A percentile compares a stretch with the other conserved stretches of the same genome.
Conservation (phyloP, 2,113 vertebrate species). For the Lagopus leucura region DNA sequence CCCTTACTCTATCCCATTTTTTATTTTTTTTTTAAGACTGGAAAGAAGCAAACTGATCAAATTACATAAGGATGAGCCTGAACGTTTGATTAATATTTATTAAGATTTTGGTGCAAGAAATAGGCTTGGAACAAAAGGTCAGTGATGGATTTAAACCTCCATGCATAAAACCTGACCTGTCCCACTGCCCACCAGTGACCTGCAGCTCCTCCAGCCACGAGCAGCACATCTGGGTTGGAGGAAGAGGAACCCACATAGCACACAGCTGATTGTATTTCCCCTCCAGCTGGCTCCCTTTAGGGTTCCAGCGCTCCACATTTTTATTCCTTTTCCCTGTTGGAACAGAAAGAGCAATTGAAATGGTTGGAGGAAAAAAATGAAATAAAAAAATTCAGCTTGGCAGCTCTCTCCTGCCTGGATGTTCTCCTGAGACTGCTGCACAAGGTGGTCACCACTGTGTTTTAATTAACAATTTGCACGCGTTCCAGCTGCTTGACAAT, state of each 20-base stretch:
- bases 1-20: neutral
- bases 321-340: neutral
- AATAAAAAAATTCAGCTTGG: neutral
- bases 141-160: slow-evolving; percentile 55
- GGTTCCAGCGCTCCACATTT: neutral
- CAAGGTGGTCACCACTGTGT: neutral
- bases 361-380: neutral
- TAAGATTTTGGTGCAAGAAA: slow-evolving; percentile 61
- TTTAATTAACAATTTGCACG: neutral
- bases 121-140: slow-evolving; percentile 31
- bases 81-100: slow-evolving; percentile 72
- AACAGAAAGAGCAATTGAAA: neutral
- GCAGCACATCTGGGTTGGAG: neutral
- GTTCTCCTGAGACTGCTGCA: neutral
- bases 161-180: slow-evolving; percentile 58
- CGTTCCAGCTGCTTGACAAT: slow-evolving; percentile 5
- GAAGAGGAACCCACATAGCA: neutral
- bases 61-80: slow-evolving; percentile 24
- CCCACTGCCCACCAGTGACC: neutral
- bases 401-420: neutral
- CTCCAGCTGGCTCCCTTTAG: neutral
- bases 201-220: slow-evolving; percentile 5
- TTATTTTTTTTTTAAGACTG: neutral
- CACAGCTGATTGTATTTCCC: slow-evolving; percentile 22
- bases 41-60: slow-evolving; percentile 32